Percentiles rank a stretch among this genome's conserved stretches.
phyloP scores from a whole-genome alignment of 2,113 vertebrate species.

The Bettongia penicillata region DNA sequence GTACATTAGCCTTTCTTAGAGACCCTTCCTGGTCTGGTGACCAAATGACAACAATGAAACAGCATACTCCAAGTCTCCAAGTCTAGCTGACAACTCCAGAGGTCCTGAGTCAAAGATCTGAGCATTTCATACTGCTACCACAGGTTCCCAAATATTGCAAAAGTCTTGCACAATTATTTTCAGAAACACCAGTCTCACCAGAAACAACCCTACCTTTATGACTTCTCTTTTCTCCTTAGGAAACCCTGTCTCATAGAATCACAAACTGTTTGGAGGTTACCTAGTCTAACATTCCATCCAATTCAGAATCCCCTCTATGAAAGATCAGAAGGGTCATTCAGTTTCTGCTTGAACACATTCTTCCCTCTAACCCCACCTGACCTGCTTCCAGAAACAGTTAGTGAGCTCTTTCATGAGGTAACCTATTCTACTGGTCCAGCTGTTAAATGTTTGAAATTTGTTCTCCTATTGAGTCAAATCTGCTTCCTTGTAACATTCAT shows the following conservation, averaged over 20 bases:
- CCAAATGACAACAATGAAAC: background rate
- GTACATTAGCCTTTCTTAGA: background rate
- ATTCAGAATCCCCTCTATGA: background rate
- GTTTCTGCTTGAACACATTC: background rate
- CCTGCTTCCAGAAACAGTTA: background rate
- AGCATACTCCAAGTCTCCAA: background rate
- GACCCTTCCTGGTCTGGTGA: background rate
- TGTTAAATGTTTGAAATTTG: background rate
- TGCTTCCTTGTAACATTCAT: background rate
- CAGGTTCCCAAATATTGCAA: background rate
- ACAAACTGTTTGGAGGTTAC: background rate
- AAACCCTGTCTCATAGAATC: background rate
- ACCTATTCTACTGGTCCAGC: background rate
- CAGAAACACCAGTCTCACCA: background rate
- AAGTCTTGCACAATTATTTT: background rate
- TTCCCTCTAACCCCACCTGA: background rate
- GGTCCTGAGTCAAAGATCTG: background rate
- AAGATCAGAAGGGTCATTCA: background rate
- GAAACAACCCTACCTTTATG: background rate
- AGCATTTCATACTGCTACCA: background rate
- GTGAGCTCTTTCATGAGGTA: background rate
- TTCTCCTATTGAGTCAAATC: background rate
- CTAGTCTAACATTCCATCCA: background rate
- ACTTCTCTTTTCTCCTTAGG: background rate
- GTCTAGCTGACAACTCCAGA: background rate